Base-by-base conservation (phyloP, 1,140 invertebrate genomes). In the Formica selysi region DNA sequence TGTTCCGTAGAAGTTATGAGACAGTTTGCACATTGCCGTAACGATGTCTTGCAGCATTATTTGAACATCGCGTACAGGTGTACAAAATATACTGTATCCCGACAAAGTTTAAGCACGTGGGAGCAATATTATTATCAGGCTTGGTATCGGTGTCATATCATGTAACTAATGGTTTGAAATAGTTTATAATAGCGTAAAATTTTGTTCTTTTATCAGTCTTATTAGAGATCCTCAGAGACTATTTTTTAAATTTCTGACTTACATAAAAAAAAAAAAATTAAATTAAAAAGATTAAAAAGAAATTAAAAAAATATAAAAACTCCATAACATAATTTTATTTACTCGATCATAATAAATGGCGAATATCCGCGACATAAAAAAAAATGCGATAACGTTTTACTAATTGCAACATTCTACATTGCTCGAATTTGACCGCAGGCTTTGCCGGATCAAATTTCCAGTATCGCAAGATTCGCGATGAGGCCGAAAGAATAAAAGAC, bases 1-100 rank as follows among this genome's bases (percentile, higher is more conserved):
- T 73, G 68, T 22, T 7, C 38, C 7, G n/a, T 11, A 3, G 19
- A 38, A 70, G 65, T 80, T 73, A 74, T 36, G 54, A 16, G 16
- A 26, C 26, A 73, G 67, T 70, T 80, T 71, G 78, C 78, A 38
- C 65, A 80, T 80, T 22, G 48, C 26, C 10, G n/a, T 70, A 29
- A 70, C 26, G 48, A 80, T 38, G 16, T 70, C 32, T 71, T 16
- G n/a, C 36, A 36, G 32, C 16, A 41, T 70, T 80, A 57, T 41
- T 80, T 71, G 32, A 41, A 61, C 29, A 59, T 51, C 2, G 22
- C 13, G 19, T 67, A 65, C 8, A 36, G 11, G 13, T 36, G 26
- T 5, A 41, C n/a, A 10, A 5, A 22, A 22, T 29, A n/a, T 48
- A 36, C 32, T 32, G 3, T 64, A 32, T 29, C 3, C 16, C 7